Evolutionary conservation across 2,888 invertebrate genomes (phyloP).

Genomic region (Cephus nigrinus): DNA sequence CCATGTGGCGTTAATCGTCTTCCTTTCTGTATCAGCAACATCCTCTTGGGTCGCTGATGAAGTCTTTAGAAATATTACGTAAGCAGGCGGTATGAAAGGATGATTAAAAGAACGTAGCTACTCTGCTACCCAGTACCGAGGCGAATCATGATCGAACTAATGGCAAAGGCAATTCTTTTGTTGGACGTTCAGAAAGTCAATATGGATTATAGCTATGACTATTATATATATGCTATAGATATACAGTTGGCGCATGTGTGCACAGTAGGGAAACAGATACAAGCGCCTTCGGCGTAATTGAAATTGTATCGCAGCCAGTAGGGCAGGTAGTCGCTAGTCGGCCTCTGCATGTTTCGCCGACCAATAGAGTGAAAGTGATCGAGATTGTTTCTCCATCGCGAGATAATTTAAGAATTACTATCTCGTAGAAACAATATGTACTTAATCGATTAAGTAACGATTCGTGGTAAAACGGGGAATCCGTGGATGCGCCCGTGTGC

Average conservation of each 20-base stretch:
- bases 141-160: not conserved
- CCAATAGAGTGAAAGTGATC: not conserved
- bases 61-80: not conserved
- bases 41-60: not conserved
- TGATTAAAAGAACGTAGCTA: not conserved
- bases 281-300: not conserved
- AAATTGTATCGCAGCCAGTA: not conserved
- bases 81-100: not conserved
- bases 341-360: not conserved
- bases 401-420: not conserved
- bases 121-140: not conserved
- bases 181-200: not conserved
- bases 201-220: not conserved
- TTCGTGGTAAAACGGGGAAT: not conserved
- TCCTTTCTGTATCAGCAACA: not conserved
- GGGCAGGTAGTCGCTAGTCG: not conserved
- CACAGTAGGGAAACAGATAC: not conserved
- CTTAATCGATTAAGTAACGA: not conserved
- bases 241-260: not conserved
- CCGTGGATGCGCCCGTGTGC: not conserved
- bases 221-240: not conserved
- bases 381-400: not conserved
- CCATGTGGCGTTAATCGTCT: not conserved
- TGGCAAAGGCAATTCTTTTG: not conserved
- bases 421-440: not conserved